Percentiles rank a stretch among this genome's conserved stretches.
These are phyloP conservation scores for Campoplex nolae DNA, from an alignment of 2,888 invertebrate genomes.

Conservation along the genomic window DNA sequence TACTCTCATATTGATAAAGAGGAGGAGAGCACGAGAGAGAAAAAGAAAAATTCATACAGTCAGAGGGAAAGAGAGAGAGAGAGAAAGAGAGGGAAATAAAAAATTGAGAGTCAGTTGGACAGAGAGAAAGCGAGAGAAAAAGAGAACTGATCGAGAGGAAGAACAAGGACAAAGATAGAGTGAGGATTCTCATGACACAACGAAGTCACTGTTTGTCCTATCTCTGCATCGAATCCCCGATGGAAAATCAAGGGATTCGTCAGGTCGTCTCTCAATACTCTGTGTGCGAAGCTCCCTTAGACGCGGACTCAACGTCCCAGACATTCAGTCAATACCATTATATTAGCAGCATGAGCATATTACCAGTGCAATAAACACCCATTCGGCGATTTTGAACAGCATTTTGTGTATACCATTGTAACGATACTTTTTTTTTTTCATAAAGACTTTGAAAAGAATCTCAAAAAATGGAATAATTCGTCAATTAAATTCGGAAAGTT, in stretches of 20 bases:
- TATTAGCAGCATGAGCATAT: conserved; percentile 5
- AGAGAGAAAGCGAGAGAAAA: conserved; percentile 12
- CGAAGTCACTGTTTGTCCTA: conserved; percentile 64
- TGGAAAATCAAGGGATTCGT: conserved; percentile 56
- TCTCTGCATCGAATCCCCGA: conserved; percentile 56
- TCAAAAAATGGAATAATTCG: neutral
- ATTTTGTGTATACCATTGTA: neutral
- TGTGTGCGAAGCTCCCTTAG: neutral
- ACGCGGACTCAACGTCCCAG: neutral
- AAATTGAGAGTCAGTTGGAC: neutral
- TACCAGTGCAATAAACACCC: neutral
- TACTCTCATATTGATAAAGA: conserved; percentile 9
- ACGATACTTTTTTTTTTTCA: too few relatives aligned
- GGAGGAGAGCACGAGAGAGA: neutral
- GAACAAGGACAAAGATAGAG: conserved; percentile 32
- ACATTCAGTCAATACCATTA: conserved; percentile 4
- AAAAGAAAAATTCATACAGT: conserved; percentile 10
- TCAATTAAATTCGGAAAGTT: neutral
- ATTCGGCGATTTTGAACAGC: neutral
- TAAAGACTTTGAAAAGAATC: neutral
- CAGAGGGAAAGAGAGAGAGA: neutral
- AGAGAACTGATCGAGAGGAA: neutral
- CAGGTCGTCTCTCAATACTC: conserved; percentile 30
- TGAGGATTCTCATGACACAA: conserved; percentile 49
- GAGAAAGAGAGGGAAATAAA: too few relatives aligned